Evolutionary conservation across 2,797 vertebrate genomes (phyloP), one percentile per base, ranked within the genome.

Genomic region (Galaxias olidus): DNA sequence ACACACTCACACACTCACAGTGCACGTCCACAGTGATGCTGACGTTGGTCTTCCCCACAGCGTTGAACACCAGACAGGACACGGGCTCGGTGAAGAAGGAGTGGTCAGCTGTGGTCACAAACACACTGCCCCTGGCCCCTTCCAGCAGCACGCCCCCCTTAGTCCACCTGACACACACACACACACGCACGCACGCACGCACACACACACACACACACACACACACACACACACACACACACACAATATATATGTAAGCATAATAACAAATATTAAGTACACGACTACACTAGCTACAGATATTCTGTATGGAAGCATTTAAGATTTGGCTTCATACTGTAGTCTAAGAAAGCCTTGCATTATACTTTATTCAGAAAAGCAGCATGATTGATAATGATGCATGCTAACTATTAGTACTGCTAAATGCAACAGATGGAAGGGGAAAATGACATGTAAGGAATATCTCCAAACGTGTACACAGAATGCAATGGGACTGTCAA

Each of bases 1-100:
- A 10, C 13, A 43, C 18, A 44, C 40, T 44, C 10, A 51, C 42
- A 40, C 14, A 20, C 96, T 94, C 89, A 98, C 97, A 98, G 84
- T 98, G 96, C 4, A 98, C 96, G 0, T 98, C 95, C 72, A 98
- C 97, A 67, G 98, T 83, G 1, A 96, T 97, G 94, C 96, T 98
- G 90, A 97, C 95, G 0, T 98, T 98, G 77, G 96, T 98, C 90
- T 84, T 96, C 50, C 97, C 97, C 72, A 98, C 93, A 8, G 94
- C 93, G 48, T 98, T 98, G 90, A 95, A 94, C 57, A 98, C 97
- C 75, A 95, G 94, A 46, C 97, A 98, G 66, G 96, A 97, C 59
- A 98, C 96, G 0, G 97, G 96, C 86, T 98, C 97, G 0, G 97
- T 98, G 90, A 98, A 98, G 90, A 96, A 98, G 66, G 96, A 95